These are phyloP conservation scores for Tyto alba DNA, from an alignment of 2,113 vertebrate genomes.

Conservation along the genomic window DNA sequence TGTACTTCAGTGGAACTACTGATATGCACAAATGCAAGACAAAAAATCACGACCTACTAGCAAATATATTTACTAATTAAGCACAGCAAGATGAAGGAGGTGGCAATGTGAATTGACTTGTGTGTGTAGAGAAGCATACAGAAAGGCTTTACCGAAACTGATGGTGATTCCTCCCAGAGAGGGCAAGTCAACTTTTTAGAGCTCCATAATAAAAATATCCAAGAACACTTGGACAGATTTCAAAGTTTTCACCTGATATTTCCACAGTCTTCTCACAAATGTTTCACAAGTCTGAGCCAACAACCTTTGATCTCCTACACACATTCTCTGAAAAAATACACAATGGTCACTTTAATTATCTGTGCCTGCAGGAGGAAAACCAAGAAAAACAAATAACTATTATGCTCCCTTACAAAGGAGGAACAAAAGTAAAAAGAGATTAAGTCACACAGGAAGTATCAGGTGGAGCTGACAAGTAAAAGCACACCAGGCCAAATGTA, in stretches of 20 bases:
- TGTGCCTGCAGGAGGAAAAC: background rate
- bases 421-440: background rate
- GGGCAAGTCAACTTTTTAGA: background rate
- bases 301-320: background rate
- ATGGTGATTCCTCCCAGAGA: background rate
- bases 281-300: background rate
- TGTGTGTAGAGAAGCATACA: background rate
- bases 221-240: background rate
- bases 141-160: background rate
- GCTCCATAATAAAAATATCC: background rate
- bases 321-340: background rate
- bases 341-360: background rate
- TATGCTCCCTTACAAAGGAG: background rate
- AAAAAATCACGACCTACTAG: background rate
- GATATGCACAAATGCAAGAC: background rate
- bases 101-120: background rate
- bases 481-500: background rate
- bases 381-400: background rate
- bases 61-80: background rate
- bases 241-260: background rate
- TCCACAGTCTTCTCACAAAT: background rate
- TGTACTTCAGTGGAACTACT: background rate
- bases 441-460: background rate
- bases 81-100: background rate
- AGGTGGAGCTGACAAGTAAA: background rate